Evolutionary conservation across 2,797 vertebrate genomes (phyloP).

Genomic region (Mormyrops attenuatus): DNA sequence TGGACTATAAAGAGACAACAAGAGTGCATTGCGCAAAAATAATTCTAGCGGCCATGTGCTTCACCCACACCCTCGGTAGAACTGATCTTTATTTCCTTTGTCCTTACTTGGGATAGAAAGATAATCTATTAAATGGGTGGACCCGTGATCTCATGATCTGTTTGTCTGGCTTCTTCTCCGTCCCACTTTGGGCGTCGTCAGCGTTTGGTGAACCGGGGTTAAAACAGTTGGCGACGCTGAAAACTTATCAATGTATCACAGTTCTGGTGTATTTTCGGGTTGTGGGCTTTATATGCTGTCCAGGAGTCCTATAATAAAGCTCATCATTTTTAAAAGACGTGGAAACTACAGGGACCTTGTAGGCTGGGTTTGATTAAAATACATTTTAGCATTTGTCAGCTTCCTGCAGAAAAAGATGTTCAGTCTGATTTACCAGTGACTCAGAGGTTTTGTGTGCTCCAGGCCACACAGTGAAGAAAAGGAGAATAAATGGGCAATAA

Average conservation of each 20-base stretch:
- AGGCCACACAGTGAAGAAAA: conserved; percentile 2
- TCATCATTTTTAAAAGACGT: not conserved
- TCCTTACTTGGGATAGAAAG: conserved; percentile 64
- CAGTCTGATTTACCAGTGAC: not conserved
- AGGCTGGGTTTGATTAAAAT: not conserved
- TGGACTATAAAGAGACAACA: not conserved
- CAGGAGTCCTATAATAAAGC: not conserved
- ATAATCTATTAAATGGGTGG: conserved; percentile 58
- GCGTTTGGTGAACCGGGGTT: conserved; percentile 50
- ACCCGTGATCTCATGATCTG: conserved; percentile 58
- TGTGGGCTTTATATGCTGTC: not conserved
- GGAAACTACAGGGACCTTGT: not conserved
- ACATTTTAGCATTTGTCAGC: not conserved
- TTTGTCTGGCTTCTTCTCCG: conserved; percentile 55
- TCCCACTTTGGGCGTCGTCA: conserved; percentile 52
- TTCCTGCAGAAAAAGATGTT: not conserved
- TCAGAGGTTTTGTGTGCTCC: not conserved
- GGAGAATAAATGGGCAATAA: conserved; percentile 12
- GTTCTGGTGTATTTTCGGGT: conserved; percentile 39
- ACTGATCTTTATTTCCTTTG: conserved; percentile 67
- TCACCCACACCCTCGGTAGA: conserved; percentile 64
- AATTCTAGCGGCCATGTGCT: conserved; percentile 65
- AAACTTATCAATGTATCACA: conserved; percentile 70
- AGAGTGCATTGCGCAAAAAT: conserved; percentile 47
- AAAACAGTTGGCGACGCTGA: conserved; percentile 71